phyloP scores from a whole-genome alignment of 1,140 invertebrate genomes.

The Stratiolaelaps scimitus region DNA sequence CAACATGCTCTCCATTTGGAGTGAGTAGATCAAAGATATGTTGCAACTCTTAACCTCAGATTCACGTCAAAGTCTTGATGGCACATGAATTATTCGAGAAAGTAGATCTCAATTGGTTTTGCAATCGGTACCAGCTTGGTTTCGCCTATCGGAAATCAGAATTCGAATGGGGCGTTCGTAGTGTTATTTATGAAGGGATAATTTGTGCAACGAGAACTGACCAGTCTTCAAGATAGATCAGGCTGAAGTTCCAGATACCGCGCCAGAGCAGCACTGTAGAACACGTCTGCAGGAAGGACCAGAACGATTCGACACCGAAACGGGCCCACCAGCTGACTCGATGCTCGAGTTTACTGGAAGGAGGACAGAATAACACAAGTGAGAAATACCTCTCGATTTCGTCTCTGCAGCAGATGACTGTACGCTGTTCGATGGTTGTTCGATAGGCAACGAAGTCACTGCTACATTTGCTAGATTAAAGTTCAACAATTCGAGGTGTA shows the following conservation, averaged over 20 bases:
- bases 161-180: too few relatives aligned
- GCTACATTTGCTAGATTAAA: not conserved
- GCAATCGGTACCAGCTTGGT: too few relatives aligned
- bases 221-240: conserved; percentile 2
- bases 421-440: not conserved
- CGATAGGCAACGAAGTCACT: not conserved
- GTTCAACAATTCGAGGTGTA: not conserved
- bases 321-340: conserved; percentile 1
- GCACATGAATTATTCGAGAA: too few relatives aligned
- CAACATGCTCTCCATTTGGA: too few relatives aligned
- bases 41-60: too few relatives aligned
- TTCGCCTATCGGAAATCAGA: too few relatives aligned
- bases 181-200: too few relatives aligned
- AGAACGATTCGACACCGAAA: conserved; percentile 1
- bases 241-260: conserved; percentile 18
- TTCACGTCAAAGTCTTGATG: too few relatives aligned
- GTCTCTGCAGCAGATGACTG: not conserved
- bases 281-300: not conserved
- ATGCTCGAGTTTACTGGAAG: not conserved
- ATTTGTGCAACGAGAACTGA: conserved; percentile 2
- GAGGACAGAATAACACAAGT: not conserved
- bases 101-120: too few relatives aligned
- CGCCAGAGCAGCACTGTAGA: conserved; percentile 16
- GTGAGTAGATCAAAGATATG: too few relatives aligned
- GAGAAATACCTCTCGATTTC: not conserved